Evolutionary conservation across 1,140 invertebrate species (phyloP).

Genomic region (Chymomyza costata): DNA sequence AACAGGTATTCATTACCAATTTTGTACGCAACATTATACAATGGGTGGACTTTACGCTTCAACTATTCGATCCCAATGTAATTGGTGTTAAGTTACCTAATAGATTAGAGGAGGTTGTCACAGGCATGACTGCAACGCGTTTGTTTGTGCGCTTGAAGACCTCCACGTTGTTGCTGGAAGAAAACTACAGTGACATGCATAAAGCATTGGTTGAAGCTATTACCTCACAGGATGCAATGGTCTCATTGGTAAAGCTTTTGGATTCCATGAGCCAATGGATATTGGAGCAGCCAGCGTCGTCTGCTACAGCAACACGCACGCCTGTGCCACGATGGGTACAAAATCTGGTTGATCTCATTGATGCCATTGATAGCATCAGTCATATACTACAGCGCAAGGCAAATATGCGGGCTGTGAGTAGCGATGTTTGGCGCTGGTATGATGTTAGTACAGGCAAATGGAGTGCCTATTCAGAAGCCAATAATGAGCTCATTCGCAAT

Average conservation of each 20-base stretch:
- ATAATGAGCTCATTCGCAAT: slow-evolving; percentile 89
- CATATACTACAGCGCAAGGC: slow-evolving; percentile 83
- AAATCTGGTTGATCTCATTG: slow-evolving; percentile 85
- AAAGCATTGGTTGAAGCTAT: slow-evolving; percentile 55
- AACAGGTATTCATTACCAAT: slow-evolving; percentile 80
- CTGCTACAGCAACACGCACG: not conserved
- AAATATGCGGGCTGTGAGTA: slow-evolving; percentile 82
- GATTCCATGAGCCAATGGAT: slow-evolving; percentile 60
- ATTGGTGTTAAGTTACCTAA: too few species aligned
- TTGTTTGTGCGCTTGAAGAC: slow-evolving; percentile 84
- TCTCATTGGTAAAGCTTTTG: slow-evolving; percentile 50
- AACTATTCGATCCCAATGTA: slow-evolving; percentile 39
- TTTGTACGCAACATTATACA: slow-evolving; percentile 78
- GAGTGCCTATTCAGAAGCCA: slow-evolving; percentile 84
- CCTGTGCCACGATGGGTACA: slow-evolving; percentile 88
- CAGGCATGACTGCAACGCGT: slow-evolving; percentile 78
- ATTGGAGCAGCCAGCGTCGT: slow-evolving; percentile 42
- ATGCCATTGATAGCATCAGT: slow-evolving; percentile 88
- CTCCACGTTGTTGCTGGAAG: slow-evolving; percentile 87
- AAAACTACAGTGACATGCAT: slow-evolving; percentile 82
- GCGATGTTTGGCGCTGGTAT: slow-evolving; percentile 90
- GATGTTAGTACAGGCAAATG: slow-evolving; percentile 88
- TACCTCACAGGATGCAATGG: slow-evolving; percentile 55
- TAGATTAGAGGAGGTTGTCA: slow-evolving; percentile 42
- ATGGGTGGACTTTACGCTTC: slow-evolving; percentile 61